Percentiles rank a stretch among this genome's conserved stretches.
Evolutionary conservation across 1,140 invertebrate species (phyloP).

Genomic region (Leptinotarsa texana): DNA sequence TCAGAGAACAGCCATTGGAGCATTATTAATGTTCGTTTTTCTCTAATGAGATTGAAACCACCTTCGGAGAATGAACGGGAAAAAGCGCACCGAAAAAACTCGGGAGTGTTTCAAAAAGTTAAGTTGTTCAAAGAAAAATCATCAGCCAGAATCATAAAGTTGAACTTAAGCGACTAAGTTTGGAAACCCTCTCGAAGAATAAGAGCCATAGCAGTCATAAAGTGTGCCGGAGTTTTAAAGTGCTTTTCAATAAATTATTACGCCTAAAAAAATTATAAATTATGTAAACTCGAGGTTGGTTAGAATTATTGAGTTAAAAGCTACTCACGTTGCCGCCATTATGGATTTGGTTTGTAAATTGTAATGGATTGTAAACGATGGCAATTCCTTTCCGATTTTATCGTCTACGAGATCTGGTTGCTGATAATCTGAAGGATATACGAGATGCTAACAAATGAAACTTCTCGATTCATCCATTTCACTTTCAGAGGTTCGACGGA

Average conservation of each 20-base stretch:
- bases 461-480: no score
- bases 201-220: slow-evolving; percentile 47
- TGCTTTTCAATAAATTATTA: slow-evolving; percentile 52
- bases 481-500: no score
- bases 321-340: slow-evolving; percentile 25
- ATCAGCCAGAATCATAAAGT: slow-evolving; percentile 43
- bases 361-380: slow-evolving; percentile 20
- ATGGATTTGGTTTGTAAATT: slow-evolving; percentile 15
- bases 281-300: slow-evolving; percentile 25
- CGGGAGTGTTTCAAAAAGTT: slow-evolving; percentile 33
- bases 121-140: slow-evolving; percentile 39
- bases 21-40: slow-evolving; percentile 7
- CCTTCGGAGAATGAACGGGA: not conserved
- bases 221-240: slow-evolving; percentile 49
- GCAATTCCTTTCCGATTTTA: not conserved
- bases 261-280: slow-evolving; percentile 46
- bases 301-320: slow-evolving; percentile 24
- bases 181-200: slow-evolving; percentile 38
- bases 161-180: slow-evolving; percentile 40
- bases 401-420: not conserved
- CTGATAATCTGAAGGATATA: not conserved
- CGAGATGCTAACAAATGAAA: not conserved
- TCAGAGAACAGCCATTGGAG: not conserved
- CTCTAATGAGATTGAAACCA: not conserved
- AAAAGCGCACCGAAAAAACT: slow-evolving; percentile 8